A percentile compares a stretch with the other conserved stretches of the same genome.
phyloP scores from a whole-genome alignment of 2,797 vertebrate genomes.

The Antennarius maculatus region DNA sequence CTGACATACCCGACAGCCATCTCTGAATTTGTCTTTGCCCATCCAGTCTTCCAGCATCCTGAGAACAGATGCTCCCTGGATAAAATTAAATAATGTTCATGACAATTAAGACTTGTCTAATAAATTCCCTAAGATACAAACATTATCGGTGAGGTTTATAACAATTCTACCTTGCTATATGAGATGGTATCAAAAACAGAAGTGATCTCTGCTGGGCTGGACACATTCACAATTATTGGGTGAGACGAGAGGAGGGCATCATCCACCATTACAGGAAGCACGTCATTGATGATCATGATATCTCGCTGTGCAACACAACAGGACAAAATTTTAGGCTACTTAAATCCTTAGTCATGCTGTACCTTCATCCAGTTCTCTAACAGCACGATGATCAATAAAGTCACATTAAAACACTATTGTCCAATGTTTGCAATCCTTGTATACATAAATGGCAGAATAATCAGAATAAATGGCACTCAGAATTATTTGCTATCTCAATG shows the following conservation, averaged over 20 bases:
- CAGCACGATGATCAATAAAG: too few species aligned
- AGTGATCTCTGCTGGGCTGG: slow-evolving; percentile 92
- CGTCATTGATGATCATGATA: slow-evolving; percentile 89
- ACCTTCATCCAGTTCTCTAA: too few species aligned
- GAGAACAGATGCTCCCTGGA: slow-evolving; percentile 92
- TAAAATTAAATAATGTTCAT: not conserved
- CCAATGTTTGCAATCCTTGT: too few species aligned
- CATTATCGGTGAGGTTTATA: not conserved
- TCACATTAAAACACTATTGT: too few species aligned
- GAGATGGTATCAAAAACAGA: slow-evolving; percentile 97
- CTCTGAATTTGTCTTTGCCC: slow-evolving; percentile 84
- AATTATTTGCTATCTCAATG: too few species aligned
- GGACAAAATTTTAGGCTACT: not conserved
- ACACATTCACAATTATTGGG: slow-evolving; percentile 88
- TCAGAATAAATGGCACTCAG: too few species aligned
- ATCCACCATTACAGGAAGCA: slow-evolving; percentile 92
- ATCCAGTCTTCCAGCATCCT: slow-evolving; percentile 95
- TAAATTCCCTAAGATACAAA: too few species aligned
- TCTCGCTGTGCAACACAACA: slow-evolving; percentile 79
- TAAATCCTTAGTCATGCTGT: not conserved
- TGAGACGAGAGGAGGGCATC: slow-evolving; percentile 94
- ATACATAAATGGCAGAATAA: too few species aligned
- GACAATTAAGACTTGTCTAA: not conserved
- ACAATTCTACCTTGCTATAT: slow-evolving; percentile 90
- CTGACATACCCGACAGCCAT: slow-evolving; percentile 88